Conservation (phyloP, 2,113 vertebrate genomes). For the Nematolebias whitei region DNA sequence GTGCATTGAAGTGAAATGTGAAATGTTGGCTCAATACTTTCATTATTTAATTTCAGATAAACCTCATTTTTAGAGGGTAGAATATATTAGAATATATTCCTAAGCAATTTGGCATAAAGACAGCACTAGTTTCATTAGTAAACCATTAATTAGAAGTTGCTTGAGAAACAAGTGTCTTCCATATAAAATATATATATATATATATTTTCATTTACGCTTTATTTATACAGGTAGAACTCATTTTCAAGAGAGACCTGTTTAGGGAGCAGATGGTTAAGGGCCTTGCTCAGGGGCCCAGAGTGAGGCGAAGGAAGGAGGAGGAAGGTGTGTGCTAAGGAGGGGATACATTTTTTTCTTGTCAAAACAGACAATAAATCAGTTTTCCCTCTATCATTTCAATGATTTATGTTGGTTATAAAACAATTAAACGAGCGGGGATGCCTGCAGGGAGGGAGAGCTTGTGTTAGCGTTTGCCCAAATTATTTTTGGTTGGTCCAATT, state of each 20-base stretch:
- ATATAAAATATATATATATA: no score
- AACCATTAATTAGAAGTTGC: constrained; percentile 63
- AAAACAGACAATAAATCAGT: constrained; percentile 39
- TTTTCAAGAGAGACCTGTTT: no score
- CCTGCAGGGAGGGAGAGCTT: constrained; percentile 41
- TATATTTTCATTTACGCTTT: no score
- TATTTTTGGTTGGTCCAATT: constrained; percentile 17
- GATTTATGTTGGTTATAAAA: constrained; percentile 74
- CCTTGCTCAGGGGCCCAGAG: no score
- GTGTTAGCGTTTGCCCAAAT: constrained; percentile 19
- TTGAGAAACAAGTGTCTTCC: constrained; percentile 25
- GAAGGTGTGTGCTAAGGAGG: constrained; percentile 18
- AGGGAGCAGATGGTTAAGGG: no score
- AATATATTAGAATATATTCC: constrained; percentile 47
- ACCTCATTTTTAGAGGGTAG: constrained; percentile 12
- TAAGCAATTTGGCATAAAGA: constrained; percentile 61
- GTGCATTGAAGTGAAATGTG: constrained; percentile 43
- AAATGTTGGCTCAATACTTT: constrained; percentile 41
- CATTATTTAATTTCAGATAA: constrained; percentile 50
- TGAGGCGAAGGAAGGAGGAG: no score
- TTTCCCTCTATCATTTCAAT: constrained; percentile 61
- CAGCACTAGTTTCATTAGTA: constrained; percentile 47
- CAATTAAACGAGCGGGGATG: constrained; percentile 65
- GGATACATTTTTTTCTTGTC: constrained; percentile 24
- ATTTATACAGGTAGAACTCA: no score